Conservation (phyloP, 2,888 invertebrate species). For the Acleris holmiana region DNA sequence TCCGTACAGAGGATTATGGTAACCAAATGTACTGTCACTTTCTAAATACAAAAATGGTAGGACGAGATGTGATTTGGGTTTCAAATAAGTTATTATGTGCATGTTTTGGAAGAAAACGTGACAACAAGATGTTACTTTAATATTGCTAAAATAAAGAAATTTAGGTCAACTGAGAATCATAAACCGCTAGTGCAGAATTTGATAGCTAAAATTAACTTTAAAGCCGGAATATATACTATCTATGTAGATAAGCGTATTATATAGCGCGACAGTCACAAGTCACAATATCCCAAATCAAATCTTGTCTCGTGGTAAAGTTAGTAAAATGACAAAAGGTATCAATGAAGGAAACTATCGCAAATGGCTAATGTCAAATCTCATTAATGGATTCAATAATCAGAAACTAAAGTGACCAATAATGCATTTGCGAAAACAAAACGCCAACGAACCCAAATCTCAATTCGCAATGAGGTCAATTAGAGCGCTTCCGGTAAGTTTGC, state of each 20-base stretch:
- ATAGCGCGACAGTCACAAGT: too few species aligned
- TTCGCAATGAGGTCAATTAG: conserved; percentile 28
- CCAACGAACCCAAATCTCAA: conserved; percentile 13
- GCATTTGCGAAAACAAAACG: background rate
- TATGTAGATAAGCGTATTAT: too few species aligned
- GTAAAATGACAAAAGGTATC: too few species aligned
- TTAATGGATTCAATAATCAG: too few species aligned
- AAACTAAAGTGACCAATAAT: background rate
- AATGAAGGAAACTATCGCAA: too few species aligned
- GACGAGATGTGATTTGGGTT: conserved; percentile 27
- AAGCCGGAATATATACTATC: too few species aligned
- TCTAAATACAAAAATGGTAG: conserved; percentile 36
- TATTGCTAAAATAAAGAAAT: background rate
- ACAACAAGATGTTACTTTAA: background rate
- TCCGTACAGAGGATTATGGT: conserved; percentile 29
- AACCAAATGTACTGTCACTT: conserved; percentile 36
- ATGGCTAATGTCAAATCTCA: too few species aligned
- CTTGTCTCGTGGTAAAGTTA: too few species aligned
- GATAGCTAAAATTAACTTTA: too few species aligned
- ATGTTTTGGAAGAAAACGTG: conserved; percentile 20
- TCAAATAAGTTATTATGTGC: conserved; percentile 16
- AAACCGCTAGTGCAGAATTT: too few species aligned
- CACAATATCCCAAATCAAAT: too few species aligned
- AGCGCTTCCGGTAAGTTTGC: conserved; percentile 23
- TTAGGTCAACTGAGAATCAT: too few species aligned